Percentiles rank a stretch among this genome's conserved stretches.
Conservation (phyloP, 2,888 invertebrate species). For the Leucophora obtusa region DNA sequence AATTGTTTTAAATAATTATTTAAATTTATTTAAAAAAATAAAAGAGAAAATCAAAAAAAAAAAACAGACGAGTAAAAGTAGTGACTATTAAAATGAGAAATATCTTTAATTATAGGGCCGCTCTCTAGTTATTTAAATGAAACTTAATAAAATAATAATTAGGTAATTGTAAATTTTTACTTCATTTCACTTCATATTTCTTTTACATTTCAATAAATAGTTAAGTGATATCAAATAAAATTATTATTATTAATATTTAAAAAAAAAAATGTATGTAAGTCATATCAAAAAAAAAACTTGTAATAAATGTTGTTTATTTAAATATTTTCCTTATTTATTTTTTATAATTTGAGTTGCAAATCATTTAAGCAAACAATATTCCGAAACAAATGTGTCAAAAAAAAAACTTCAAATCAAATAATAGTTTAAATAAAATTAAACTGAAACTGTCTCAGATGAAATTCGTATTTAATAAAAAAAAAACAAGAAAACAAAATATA, state of each 20-base stretch:
- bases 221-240: constrained; percentile 47
- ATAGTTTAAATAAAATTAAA: not conserved
- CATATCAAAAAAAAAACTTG: constrained; percentile 55
- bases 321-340: constrained; percentile 30
- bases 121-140: constrained; percentile 35
- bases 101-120: constrained; percentile 35
- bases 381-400: not conserved
- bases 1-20: constrained; percentile 39
- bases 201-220: constrained; percentile 31
- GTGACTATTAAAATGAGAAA: constrained; percentile 37
- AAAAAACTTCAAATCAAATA: not conserved
- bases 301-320: constrained; percentile 40
- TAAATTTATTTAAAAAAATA: constrained; percentile 19
- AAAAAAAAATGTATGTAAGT: constrained; percentile 57
- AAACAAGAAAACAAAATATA: not conserved
- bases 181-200: not conserved
- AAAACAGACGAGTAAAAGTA: constrained; percentile 37
- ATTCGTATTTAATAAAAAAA: constrained; percentile 2
- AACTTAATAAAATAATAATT: constrained; percentile 24
- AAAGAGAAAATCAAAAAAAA: constrained; percentile 1
- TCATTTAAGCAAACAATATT: too few species aligned
- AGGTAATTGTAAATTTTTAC: constrained; percentile 53
- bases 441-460: constrained; percentile 29
- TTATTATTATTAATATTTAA: constrained; percentile 35
- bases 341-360: not conserved